A percentile compares a stretch with the other conserved stretches of the same genome.
Evolutionary conservation across 1,140 invertebrate genomes (phyloP).

Genomic region (Apolygus lucorum): DNA sequence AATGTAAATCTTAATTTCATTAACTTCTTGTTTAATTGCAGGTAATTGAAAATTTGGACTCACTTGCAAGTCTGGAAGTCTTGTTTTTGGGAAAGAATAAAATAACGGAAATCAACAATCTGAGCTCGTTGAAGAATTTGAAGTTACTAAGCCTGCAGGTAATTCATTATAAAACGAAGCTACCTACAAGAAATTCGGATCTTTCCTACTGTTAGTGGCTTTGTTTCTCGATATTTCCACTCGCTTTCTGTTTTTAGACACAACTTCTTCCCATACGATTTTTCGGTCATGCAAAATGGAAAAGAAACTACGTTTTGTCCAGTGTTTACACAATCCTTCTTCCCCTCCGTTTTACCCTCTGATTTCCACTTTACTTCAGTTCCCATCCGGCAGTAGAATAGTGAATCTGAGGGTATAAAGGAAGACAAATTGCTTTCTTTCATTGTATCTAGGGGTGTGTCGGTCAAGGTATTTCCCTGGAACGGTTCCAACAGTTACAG

Average conservation of each 20-base stretch:
- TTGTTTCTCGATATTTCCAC: neutral
- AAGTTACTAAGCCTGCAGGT: constrained; percentile 78
- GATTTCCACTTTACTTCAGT: too few relatives aligned
- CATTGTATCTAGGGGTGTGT: too few relatives aligned
- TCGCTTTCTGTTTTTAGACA: constrained; percentile 24
- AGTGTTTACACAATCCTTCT: neutral
- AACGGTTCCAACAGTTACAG: too few relatives aligned
- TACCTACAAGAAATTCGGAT: too few relatives aligned
- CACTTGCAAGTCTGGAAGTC: constrained; percentile 59
- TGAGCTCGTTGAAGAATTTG: constrained; percentile 67
- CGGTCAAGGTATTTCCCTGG: too few relatives aligned
- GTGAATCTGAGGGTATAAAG: too few relatives aligned
- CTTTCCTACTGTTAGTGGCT: too few relatives aligned
- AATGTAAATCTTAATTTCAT: too few relatives aligned
- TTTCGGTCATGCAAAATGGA: constrained; percentile 15
- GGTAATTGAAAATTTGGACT: constrained; percentile 77
- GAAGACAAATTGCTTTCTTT: too few relatives aligned
- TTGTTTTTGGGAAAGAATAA: constrained; percentile 95
- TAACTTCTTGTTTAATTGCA: too few relatives aligned
- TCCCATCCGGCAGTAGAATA: too few relatives aligned
- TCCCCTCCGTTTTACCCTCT: too few relatives aligned
- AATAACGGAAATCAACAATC: constrained; percentile 79
- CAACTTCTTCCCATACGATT: constrained; percentile 16
- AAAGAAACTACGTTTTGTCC: neutral
- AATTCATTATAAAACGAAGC: constrained; percentile 34